Percentiles rank a stretch among this genome's conserved stretches.
phyloP scores from a whole-genome alignment of 2,113 vertebrate species.

The Tricholaema leucomelas region DNA sequence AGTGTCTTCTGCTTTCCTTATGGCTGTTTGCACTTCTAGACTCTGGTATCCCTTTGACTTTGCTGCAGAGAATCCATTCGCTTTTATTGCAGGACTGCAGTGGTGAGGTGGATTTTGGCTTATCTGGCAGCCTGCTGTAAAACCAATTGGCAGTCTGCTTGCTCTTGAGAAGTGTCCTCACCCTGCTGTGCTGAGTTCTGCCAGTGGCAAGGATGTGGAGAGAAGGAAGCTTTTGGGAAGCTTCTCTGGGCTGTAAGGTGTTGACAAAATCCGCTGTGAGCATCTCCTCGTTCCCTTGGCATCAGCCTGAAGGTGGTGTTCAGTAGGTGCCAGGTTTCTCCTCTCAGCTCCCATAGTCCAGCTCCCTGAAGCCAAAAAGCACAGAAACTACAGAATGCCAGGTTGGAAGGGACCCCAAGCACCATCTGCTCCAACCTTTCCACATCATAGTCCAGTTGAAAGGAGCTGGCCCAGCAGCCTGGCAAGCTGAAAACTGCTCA shows the following conservation, averaged over 20 bases:
- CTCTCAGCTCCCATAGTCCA: background rate
- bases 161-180: background rate
- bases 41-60: background rate
- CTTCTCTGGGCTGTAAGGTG: background rate
- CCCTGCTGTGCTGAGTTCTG: background rate
- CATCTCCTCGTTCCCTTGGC: background rate
- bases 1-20: background rate
- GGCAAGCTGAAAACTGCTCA: too few relatives aligned
- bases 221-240: background rate
- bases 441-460: too few relatives aligned
- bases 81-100: background rate
- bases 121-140: background rate
- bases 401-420: too few relatives aligned
- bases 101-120: background rate
- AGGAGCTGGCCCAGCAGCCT: too few relatives aligned
- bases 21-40: background rate
- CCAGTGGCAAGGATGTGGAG: accelerated
- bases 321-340: background rate
- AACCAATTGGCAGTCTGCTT: background rate
- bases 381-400: too few relatives aligned
- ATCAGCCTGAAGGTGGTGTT: background rate
- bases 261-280: background rate
- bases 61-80: background rate
- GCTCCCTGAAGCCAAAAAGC: background rate
- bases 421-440: too few relatives aligned